Evolutionary conservation across 2,888 invertebrate species (phyloP).

Genomic region (Andrena dorsata): DNA sequence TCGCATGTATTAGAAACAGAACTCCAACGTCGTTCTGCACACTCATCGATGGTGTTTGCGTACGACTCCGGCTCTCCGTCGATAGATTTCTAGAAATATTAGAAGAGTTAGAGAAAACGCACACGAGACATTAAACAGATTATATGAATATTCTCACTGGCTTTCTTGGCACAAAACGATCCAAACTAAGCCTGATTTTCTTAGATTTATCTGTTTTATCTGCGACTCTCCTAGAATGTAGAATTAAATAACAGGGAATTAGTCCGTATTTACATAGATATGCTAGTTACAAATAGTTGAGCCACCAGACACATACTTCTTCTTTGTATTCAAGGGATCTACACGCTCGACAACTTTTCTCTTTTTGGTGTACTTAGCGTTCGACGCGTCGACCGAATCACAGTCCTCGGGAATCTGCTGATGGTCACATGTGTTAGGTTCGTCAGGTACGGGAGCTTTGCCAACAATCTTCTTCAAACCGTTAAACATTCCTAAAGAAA

Average conservation of each 20-base stretch:
- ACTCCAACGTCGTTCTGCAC: conserved; percentile 87
- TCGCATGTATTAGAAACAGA: conserved; percentile 84
- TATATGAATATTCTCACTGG: conserved; percentile 61
- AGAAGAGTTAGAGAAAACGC: background rate
- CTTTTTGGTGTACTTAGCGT: conserved; percentile 88
- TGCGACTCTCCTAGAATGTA: conserved; percentile 68
- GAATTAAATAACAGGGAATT: background rate
- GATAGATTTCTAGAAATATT: conserved; percentile 69
- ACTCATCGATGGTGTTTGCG: conserved; percentile 73
- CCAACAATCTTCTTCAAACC: conserved; percentile 93
- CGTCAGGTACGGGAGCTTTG: conserved; percentile 86
- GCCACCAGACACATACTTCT: conserved; percentile 86
- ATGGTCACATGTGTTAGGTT: conserved; percentile 62
- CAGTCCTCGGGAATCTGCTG: conserved; percentile 62
- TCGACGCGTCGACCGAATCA: conserved; percentile 86
- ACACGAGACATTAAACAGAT: conserved; percentile 2
- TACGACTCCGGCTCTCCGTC: conserved; percentile 72
- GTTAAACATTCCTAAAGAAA: conserved; percentile 89
- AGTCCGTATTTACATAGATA: background rate
- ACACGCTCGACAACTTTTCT: conserved; percentile 87
- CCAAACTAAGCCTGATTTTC: conserved; percentile 81
- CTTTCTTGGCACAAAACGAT: conserved; percentile 80
- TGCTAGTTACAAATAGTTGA: background rate
- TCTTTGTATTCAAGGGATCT: conserved; percentile 88
- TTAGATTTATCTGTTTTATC: conserved; percentile 80